Evolutionary conservation across 2,888 invertebrate species (phyloP), one percentile per base, ranked within the genome.

Genomic region (Anticlea derivata): DNA sequence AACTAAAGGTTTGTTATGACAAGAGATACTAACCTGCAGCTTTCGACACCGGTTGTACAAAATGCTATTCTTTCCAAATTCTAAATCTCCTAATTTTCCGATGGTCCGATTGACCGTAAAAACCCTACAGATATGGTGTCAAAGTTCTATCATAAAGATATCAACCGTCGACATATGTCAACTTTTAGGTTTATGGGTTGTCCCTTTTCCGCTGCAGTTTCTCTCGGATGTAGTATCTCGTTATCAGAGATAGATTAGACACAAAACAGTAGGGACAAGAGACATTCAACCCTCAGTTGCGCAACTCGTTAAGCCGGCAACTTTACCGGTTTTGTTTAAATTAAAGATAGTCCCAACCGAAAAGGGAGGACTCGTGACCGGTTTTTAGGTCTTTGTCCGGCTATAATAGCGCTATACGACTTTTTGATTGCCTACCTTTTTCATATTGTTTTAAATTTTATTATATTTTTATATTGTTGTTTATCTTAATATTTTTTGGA

Each of bases 261-360:
- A 65, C 67, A 65, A 67, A 73, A 71, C 63, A 63, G 57, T 47
- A 38, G 60, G 59, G 66, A 63, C 67, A 65, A 68, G 69, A 60
- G 69, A 60, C 60, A 52, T 35, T 27, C 38, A 24, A 49, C 52
- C 53, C 50, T 48, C 48, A 44, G 39, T 53, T 48, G 53, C 50
- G 49, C 58, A 66, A 70, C 73, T 75, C 73, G 75, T 76, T 75
- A 78, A 74, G 66, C 66, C 63, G 51, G 65, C 52, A 70, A 76
- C 68, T 78, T 77, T 74, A 73, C 67, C 66, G 63, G 72, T 69
- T 73, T 72, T 75, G 78, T 78, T 75, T 72, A 74, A 75, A 75
- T 74, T 74, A 73, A 73, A 68, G 65, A 64, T 63, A 60, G 65
- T 63, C 68, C 61, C 39, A 27, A 5, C 8, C 22, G 10, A 12